These are phyloP conservation scores for Asarcornis scutulata DNA, from an alignment of 2,113 vertebrate species.

Conservation along the genomic window DNA sequence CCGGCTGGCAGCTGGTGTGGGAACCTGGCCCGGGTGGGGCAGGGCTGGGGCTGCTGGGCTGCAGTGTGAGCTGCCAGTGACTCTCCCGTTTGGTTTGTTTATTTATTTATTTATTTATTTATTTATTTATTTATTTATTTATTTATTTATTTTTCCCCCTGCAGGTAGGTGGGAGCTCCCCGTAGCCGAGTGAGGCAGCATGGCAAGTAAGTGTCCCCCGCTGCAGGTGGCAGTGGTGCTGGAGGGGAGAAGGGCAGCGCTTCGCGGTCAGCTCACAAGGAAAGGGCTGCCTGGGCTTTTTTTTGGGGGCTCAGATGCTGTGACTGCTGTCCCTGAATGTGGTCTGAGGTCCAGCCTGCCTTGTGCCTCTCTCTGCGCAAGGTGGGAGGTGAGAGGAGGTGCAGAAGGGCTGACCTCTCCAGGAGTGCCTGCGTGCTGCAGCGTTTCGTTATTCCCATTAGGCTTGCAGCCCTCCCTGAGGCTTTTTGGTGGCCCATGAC, in stretches of 20 bases:
- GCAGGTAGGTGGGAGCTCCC: slow-evolving; percentile 66
- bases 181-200: slow-evolving; percentile 47
- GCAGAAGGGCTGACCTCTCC: not conserved
- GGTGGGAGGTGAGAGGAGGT: not conserved
- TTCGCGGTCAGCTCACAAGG: not conserved
- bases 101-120: not conserved
- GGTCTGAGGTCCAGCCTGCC: not conserved
- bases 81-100: slow-evolving; percentile 23
- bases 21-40: not conserved
- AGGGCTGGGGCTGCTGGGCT: not conserved
- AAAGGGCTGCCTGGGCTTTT: not conserved
- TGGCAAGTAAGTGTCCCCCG: slow-evolving; percentile 77
- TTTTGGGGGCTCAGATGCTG: not conserved
- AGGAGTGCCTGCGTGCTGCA: not conserved
- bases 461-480: not conserved
- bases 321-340: not conserved
- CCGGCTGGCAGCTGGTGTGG: not conserved
- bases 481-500: not conserved
- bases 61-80: not conserved
- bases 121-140: not conserved
- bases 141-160: not conserved
- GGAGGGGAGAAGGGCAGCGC: not conserved
- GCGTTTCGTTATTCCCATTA: not conserved
- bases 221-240: not conserved
- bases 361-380: not conserved